Evolutionary conservation across 2,113 vertebrate genomes (phyloP).

Genomic region (Lophius piscatorius): DNA sequence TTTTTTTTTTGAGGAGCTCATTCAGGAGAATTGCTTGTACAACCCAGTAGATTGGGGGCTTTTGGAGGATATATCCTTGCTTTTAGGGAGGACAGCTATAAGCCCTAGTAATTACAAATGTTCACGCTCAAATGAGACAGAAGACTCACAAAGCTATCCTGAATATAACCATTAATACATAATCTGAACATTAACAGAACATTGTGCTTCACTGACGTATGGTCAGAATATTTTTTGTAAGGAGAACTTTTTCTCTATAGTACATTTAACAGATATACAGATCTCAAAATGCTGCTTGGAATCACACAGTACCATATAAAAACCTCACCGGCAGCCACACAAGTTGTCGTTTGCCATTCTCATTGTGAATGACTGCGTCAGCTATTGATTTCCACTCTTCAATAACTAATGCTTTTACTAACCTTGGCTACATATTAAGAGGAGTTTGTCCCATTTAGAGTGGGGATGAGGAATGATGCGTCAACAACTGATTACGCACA

Average conservation of each 20-base stretch:
- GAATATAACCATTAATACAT: no score
- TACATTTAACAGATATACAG: not conserved
- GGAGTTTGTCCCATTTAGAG: conserved; percentile 41
- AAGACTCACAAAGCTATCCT: no score
- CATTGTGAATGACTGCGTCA: conserved; percentile 58
- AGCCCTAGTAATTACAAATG: no score
- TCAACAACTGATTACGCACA: conserved; percentile 69
- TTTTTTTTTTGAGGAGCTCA: no score
- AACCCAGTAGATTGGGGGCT: no score
- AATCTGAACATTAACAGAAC: no score
- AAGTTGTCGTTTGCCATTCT: conserved; percentile 53
- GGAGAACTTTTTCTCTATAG: not conserved
- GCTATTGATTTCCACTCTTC: conserved; percentile 70
- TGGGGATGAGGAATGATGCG: conserved; percentile 51
- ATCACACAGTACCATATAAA: not conserved
- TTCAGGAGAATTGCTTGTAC: no score
- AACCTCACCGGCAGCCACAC: not conserved
- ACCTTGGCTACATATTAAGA: conserved; percentile 69
- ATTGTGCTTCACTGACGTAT: not conserved
- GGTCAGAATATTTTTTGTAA: not conserved
- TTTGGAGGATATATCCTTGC: no score
- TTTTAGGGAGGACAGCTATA: no score
- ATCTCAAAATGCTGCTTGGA: not conserved
- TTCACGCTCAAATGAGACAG: no score
- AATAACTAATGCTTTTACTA: conserved; percentile 65